These are phyloP conservation scores for Bryconaethiops microstoma DNA, from an alignment of 2,797 vertebrate genomes.

Conservation along the genomic window DNA sequence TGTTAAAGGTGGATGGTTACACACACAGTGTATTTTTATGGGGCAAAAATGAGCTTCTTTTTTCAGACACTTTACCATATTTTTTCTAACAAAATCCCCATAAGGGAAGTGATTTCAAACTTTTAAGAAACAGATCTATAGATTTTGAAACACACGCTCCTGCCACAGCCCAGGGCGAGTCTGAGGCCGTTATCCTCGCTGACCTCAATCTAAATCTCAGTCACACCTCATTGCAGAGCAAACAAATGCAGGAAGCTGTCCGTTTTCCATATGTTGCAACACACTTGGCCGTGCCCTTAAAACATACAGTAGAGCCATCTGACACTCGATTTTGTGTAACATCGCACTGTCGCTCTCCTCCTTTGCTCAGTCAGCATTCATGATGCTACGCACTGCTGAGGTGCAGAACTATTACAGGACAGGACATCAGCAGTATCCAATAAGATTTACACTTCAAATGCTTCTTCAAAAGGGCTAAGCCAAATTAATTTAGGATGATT, in stretches of 20 bases:
- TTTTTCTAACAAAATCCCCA: too few species aligned
- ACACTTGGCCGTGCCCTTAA: slow-evolving; percentile 51
- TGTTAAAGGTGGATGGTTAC: neutral
- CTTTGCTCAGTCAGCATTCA: too few species aligned
- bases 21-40: too few species aligned
- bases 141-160: neutral
- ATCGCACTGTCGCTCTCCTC: neutral
- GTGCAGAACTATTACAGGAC: neutral
- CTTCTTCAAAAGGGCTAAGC: too few species aligned
- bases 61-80: too few species aligned
- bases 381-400: too few species aligned
- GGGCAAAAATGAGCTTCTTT: too few species aligned
- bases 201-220: slow-evolving; percentile 59
- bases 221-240: slow-evolving; percentile 70
- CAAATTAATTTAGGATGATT: too few species aligned
- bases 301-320: slow-evolving; percentile 37
- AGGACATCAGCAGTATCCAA: neutral
- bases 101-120: too few species aligned
- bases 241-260: slow-evolving; percentile 63
- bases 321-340: neutral
- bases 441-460: too few species aligned
- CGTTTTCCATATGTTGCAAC: slow-evolving; percentile 64
- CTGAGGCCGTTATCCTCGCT: slow-evolving; percentile 53
- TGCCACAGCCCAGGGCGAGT: neutral
- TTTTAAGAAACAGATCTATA: too few species aligned